A percentile compares a stretch with the other conserved stretches of the same genome.
Conservation (phyloP, 2,113 vertebrate species). For the Apodemus sylvaticus region DNA sequence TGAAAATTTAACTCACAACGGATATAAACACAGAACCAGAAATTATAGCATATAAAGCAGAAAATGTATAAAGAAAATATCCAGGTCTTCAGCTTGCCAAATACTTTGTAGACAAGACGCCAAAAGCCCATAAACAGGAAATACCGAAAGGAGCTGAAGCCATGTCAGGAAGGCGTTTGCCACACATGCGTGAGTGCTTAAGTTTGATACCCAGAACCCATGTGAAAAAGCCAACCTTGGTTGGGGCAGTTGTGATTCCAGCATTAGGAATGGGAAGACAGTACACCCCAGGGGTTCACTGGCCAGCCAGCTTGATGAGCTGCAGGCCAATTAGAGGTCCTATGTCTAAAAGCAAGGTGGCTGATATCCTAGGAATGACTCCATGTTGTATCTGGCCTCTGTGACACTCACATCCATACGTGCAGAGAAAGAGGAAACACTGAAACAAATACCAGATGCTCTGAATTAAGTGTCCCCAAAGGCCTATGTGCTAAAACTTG, state of each 20-base stretch:
- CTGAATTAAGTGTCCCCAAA: not conserved
- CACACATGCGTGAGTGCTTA: not conserved
- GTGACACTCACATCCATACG: not conserved
- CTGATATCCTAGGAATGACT: not conserved
- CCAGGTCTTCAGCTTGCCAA: not conserved
- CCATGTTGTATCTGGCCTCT: not conserved
- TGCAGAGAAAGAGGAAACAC: no score
- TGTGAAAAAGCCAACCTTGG: not conserved
- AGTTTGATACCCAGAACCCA: not conserved
- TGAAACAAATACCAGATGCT: not conserved
- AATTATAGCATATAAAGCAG: not conserved
- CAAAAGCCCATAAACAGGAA: not conserved
- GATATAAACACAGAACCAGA: slow-evolving; percentile 14
- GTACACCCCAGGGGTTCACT: not conserved
- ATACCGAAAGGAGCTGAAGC: not conserved
- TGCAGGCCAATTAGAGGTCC: not conserved
- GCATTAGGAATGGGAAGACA: not conserved
- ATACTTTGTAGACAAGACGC: not conserved
- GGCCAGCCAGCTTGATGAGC: not conserved
- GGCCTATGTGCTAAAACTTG: not conserved
- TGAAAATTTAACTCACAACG: not conserved
- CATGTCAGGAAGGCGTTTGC: not conserved
- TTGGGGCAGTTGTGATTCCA: not conserved
- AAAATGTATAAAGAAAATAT: not conserved
- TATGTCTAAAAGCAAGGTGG: not conserved